Evolutionary conservation across 2,113 vertebrate genomes (phyloP), one percentile per base, ranked within the genome.

Genomic region (Taurulus bubalis): DNA sequence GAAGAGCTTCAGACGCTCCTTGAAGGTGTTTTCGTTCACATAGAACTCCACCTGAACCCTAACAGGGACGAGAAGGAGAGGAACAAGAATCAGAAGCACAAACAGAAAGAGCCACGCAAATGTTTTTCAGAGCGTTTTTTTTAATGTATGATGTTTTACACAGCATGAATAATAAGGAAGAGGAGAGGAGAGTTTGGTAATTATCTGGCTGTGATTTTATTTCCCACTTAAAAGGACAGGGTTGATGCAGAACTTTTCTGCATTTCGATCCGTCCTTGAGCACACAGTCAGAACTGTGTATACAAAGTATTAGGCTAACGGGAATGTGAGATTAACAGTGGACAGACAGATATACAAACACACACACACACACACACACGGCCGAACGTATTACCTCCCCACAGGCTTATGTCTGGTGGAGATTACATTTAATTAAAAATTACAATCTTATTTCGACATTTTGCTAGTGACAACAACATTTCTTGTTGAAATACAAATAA

Each of bases 41-140:
- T 96, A 96, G 89, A 96, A 96, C 92, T 96, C 95, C 1, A 96
- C 95, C 88, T 96, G 95, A 64, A 96, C 95, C 91, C 96, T 95
- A 26, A 75, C 69, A 65, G 45, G 14, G 30, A 69, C 18, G 18
- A 85, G 40, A 71, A 55, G 58, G 36, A 86, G 36, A 80, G 47
- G 28, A 56, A 47, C 22, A 28, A 58, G 0, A 42, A 51, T 71
- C 59, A 34, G n/a, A 6, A 62, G 32, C 72, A 62, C 47, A 66
- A 15, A 63, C 58, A 67, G 1, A 55, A 16, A 26, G 14, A 73
- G 42, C 20, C 38, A 6, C 2, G 1, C 66, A 59, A 49, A 68
- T 72, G 59, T 58, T 79, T 49, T 64, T n/a, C 14, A 2, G 62
- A 63, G 20, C 32, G 4, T n/a, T n/a, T 9, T 20, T 77, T 51